Base-by-base conservation (phyloP, 2,888 invertebrate genomes). In the Lycophotia porphyrea region DNA sequence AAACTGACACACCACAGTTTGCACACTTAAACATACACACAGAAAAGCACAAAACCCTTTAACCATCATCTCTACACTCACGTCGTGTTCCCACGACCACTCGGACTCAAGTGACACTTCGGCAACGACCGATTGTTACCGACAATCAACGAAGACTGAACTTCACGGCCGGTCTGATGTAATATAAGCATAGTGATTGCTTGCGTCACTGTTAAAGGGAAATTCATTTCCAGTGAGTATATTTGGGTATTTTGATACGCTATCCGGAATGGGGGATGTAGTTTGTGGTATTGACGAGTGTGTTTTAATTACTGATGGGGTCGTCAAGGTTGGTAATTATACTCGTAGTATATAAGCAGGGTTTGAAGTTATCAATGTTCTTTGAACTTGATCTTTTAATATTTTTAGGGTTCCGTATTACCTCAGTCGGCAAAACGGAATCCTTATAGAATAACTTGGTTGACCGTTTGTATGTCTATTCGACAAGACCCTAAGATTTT, bases 11-110 rank as follows among this genome's bases (percentile, higher is more conserved):
- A 87, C 82, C 63, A 91, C 93, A 70, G 87, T 71, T 82, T 90
- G 89, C 52, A 92, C 84, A 90, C 90, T 92, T 89, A 93, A 81
- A 92, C 86, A 90, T 80, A 93, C 80, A 90, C 93, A 93, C 87
- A 94, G 71, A 79, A 90, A 63, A 78, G 87, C 84, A 87, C 87
- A 76, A 79, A 88, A 80, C 71, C 74, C 71, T 70, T 84, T 87
- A 67, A 90, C 89, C 93, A 93, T 93, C 34, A 74, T 80, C 80
- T 82, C 80, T 63, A 18, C 39, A 75, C 81, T 42, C 60, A 24
- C 65, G 58, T 55, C 49, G 63, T 66, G 70, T 76, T 77, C 61
- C 67, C 63, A 64, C 76, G 52, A 76, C 64, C 78, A 52, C 73
- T 65, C 39, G 1, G 47, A 47, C 44, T 66, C 31, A 18, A 69